Conservation (phyloP, 2,113 vertebrate genomes). For the Penelope pileata region DNA sequence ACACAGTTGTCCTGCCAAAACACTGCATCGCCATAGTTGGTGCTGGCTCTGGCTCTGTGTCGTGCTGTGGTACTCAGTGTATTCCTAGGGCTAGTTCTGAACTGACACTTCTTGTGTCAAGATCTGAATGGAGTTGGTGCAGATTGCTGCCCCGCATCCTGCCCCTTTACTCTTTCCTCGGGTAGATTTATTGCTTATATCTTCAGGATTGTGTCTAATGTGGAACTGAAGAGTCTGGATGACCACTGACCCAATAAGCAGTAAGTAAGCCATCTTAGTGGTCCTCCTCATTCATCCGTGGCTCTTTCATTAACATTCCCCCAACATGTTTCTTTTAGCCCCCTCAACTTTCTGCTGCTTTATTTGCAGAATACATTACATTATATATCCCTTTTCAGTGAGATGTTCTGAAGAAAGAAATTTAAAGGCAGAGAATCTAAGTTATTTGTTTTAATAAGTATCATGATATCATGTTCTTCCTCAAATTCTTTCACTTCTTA, state of each 20-base stretch:
- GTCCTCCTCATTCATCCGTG: background rate
- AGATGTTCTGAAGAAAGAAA: background rate
- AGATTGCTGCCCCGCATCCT: background rate
- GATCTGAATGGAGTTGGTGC: background rate
- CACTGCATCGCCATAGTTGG: background rate
- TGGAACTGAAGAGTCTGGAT: background rate
- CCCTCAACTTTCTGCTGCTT: background rate
- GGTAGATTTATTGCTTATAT: background rate
- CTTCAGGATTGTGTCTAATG: background rate
- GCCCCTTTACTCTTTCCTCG: background rate
- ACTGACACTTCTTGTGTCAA: background rate
- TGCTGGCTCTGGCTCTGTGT: background rate
- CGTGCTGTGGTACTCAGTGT: background rate
- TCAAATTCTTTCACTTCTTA: background rate
- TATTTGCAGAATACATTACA: background rate
- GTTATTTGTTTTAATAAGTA: background rate
- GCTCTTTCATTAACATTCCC: background rate
- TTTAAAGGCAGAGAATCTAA: background rate
- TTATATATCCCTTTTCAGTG: background rate
- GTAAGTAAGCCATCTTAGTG: background rate
- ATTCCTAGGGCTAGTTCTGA: background rate
- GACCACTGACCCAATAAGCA: background rate
- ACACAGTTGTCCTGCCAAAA: background rate
- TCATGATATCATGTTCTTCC: background rate
- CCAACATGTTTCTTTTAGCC: background rate